These are phyloP conservation scores for Cyclura pinguis DNA, from an alignment of 2,797 vertebrate genomes.

Conservation along the genomic window DNA sequence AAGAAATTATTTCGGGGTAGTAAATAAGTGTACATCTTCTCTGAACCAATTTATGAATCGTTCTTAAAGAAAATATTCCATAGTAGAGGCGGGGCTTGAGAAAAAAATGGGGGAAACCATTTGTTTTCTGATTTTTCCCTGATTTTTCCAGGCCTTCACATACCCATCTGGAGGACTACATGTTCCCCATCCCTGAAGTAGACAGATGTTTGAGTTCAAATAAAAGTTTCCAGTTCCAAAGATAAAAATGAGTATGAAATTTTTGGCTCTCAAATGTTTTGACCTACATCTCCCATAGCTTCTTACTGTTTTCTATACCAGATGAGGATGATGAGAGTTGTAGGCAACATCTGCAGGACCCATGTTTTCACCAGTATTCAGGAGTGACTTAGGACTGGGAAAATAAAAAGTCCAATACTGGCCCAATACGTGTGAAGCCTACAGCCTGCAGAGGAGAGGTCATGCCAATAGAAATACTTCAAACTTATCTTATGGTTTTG, in stretches of 20 bases:
- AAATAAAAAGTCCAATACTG: not conserved
- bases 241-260: not conserved
- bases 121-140: no score
- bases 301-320: not conserved
- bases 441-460: fast-evolving
- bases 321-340: not conserved
- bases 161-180: no score
- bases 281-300: not conserved
- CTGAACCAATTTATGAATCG: no score
- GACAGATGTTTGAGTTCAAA: not conserved
- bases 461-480: not conserved
- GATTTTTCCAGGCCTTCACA: no score
- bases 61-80: no score
- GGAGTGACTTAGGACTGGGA: not conserved
- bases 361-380: not conserved
- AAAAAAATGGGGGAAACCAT: no score
- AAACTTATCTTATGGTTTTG: no score
- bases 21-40: no score
- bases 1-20: no score
- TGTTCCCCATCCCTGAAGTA: not conserved
- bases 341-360: not conserved
- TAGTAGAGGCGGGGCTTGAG: no score
- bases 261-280: not conserved
- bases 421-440: not conserved
- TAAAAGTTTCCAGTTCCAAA: not conserved